Evolutionary conservation across 2,797 vertebrate genomes (phyloP).

Genomic region (Rallus crepitans): DNA sequence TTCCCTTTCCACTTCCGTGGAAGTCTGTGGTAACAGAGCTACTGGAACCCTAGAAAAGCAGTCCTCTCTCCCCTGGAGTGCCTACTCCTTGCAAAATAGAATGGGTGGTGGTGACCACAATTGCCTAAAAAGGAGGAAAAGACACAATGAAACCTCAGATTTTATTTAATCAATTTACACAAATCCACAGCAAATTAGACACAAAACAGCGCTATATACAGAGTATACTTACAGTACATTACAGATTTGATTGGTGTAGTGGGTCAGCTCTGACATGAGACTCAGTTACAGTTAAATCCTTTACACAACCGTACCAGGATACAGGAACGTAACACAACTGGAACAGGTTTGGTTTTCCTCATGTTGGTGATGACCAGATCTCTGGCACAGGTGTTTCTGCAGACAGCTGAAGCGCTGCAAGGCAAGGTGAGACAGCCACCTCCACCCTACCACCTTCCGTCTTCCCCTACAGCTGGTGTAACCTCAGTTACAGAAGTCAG

Average conservation of each 20-base stretch:
- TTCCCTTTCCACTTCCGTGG: background rate
- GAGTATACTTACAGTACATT: constrained; percentile 76
- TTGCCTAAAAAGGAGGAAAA: background rate
- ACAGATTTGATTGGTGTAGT: constrained; percentile 58
- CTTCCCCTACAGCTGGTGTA: background rate
- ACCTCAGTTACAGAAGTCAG: background rate
- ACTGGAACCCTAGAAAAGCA: background rate
- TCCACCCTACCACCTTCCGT: background rate
- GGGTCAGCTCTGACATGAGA: constrained; percentile 38
- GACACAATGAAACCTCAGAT: constrained; percentile 50
- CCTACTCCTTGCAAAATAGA: background rate
- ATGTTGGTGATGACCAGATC: background rate
- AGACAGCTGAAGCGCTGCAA: background rate
- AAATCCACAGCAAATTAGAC: constrained; percentile 71
- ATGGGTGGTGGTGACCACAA: background rate
- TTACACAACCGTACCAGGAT: background rate
- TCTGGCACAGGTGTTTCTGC: background rate
- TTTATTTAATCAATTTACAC: constrained; percentile 78
- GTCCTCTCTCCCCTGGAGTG: background rate
- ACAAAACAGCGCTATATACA: constrained; percentile 77
- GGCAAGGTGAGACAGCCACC: background rate
- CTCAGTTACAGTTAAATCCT: constrained; percentile 21
- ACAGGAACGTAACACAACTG: constrained; percentile 18
- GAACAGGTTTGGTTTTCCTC: background rate
- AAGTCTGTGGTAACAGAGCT: background rate